Conservation (phyloP, 2,797 vertebrate species). For the Mormyrus proboscirostris region DNA sequence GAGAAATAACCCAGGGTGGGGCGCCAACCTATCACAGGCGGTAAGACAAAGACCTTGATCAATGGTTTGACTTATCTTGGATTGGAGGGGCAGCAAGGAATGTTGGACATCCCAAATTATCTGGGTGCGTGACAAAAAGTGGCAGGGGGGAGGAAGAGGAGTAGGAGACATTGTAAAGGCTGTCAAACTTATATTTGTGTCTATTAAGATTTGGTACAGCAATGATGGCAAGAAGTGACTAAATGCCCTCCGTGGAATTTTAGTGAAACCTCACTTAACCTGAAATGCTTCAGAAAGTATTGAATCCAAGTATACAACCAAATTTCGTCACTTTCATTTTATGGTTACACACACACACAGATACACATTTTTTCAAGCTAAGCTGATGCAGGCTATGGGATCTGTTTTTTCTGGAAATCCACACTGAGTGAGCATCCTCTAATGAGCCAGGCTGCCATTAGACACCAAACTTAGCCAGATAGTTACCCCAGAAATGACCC, state of each 20-base stretch:
- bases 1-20: background rate
- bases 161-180: background rate
- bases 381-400: background rate
- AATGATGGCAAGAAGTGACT: background rate
- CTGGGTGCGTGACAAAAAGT: background rate
- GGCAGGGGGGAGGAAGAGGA: background rate
- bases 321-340: background rate
- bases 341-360: background rate
- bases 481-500: background rate
- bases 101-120: background rate
- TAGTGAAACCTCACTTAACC: background rate
- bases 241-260: background rate
- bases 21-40: background rate
- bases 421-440: background rate
- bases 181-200: background rate
- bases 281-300: background rate
- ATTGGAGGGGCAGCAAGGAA: background rate
- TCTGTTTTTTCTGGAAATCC: background rate
- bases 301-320: background rate
- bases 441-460: background rate
- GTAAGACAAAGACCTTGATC: background rate
- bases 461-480: background rate
- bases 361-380: background rate
- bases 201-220: background rate
- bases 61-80: background rate